Evolutionary conservation across 92 coral and sea anemone genomes (phyloP), one percentile per base, ranked within the genome.

Genomic region (Heteractis magnifica): DNA sequence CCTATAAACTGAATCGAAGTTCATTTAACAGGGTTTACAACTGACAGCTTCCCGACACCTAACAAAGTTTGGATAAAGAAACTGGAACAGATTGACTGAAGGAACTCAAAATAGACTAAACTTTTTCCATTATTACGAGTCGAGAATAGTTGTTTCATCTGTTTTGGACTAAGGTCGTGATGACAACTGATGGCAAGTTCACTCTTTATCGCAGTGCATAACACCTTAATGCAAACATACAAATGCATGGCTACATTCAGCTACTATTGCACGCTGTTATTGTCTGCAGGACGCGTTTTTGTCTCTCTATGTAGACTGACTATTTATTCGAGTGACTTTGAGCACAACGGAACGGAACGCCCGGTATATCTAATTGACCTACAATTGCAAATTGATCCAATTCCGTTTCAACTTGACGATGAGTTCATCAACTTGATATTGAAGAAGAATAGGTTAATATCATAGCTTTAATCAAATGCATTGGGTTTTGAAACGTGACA

Each of bases 191-290:
- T 77, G 23, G 70, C 79, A 84, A 15, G 89, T 90, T 77, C 82
- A 83, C 88, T 85, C 92, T 93, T 93, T 91, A 88, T 93, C 97
- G 90, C 89, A 90, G 81, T 80, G 86, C 70, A 87, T 83, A 88
- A 91, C 88, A 90, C 86, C 85, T 83, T 75, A 76, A 81, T 51
- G 74, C 91, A 92, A 92, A 92, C 90, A 92, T 48, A 72, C 76
- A 92, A 92, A 92, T 85, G 91, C 86, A 80, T 77, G 13, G 58
- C 9, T 53, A 53, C 58, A 68, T 68, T 21, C 73, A 23, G 5
- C 16, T 5, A 15, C 26, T 62, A 1, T 23, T 21, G 49, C 15
- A 11, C 73, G 4, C 44, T 68, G 73, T 11, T 26, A 68, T 68
- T 68, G 73, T 68, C 49, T 68, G 26, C 73, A 20, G 23, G 49